Conservation (phyloP, 2,797 vertebrate genomes). For the Tokudaia tokunoshimensis region DNA sequence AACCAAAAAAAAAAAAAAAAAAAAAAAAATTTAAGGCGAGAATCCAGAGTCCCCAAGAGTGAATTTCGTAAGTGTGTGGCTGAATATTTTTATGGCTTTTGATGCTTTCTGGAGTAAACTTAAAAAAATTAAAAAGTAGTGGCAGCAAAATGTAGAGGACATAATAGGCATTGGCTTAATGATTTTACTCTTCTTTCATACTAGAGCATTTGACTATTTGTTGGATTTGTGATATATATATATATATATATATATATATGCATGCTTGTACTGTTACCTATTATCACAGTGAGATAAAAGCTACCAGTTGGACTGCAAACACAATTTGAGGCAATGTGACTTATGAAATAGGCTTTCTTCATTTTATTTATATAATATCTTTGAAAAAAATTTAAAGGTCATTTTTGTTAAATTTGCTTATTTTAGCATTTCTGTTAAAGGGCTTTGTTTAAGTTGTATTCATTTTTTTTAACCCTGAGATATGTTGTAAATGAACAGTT, state of each 20-base stretch:
- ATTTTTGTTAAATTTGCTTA: constrained; percentile 48
- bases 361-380: constrained; percentile 56
- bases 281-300: neutral
- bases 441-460: constrained; percentile 32
- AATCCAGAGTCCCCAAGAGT: constrained; percentile 67
- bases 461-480: constrained; percentile 62
- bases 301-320: neutral
- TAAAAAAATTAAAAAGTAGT: constrained; percentile 73
- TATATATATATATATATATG: neutral
- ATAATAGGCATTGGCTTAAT: constrained; percentile 5
- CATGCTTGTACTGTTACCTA: constrained; percentile 4
- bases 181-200: constrained; percentile 64
- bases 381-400: constrained; percentile 40
- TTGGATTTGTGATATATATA: constrained; percentile 27
- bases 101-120: constrained; percentile 67
- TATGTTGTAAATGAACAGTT: constrained; percentile 52
- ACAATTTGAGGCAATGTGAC: neutral
- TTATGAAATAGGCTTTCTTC: constrained; percentile 58
- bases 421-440: constrained; percentile 56
- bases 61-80: constrained; percentile 63
- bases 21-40: constrained; percentile 73
- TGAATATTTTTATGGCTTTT: constrained; percentile 69
- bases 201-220: constrained; percentile 55
- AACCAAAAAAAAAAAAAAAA: too few species aligned
- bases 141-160: constrained; percentile 44